phyloP scores from a whole-genome alignment of 2,113 vertebrate species.

The Misgurnus anguillicaudatus region DNA sequence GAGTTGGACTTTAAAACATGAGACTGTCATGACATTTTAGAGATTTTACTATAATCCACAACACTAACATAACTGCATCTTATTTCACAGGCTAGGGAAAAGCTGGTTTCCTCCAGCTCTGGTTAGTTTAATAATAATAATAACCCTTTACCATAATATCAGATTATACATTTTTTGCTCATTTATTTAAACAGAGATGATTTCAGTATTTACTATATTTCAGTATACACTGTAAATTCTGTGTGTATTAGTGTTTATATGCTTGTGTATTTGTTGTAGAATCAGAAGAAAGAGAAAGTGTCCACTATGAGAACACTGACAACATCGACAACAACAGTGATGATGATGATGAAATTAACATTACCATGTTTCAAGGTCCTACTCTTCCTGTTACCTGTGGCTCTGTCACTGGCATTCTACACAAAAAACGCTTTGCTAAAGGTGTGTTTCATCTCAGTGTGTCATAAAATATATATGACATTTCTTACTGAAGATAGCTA shows the following conservation, averaged over 20 bases:
- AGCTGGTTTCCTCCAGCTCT: background rate
- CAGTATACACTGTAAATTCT: too few species aligned
- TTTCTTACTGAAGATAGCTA: too few species aligned
- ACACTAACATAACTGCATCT: background rate
- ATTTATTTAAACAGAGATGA: background rate
- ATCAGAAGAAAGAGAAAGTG: background rate
- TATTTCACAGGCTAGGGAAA: background rate
- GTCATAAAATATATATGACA: too few species aligned
- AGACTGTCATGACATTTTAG: too few species aligned
- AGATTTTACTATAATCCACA: too few species aligned
- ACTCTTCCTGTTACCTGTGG: conserved; percentile 20
- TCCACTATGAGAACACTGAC: background rate
- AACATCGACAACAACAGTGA: background rate
- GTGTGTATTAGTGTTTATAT: background rate
- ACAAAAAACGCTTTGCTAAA: conserved; percentile 38
- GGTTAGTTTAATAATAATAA: background rate
- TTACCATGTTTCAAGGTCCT: background rate
- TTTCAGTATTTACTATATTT: too few species aligned
- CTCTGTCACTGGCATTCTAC: conserved; percentile 12
- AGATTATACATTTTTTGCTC: background rate
- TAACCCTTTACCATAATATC: background rate
- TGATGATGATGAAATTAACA: background rate
- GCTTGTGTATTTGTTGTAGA: conserved; percentile 16
- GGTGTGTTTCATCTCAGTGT: conserved; percentile 23
- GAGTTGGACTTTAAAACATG: too few species aligned